These are phyloP conservation scores for Pelosia muscerda DNA, from an alignment of 2,888 invertebrate species.

Conservation along the genomic window DNA sequence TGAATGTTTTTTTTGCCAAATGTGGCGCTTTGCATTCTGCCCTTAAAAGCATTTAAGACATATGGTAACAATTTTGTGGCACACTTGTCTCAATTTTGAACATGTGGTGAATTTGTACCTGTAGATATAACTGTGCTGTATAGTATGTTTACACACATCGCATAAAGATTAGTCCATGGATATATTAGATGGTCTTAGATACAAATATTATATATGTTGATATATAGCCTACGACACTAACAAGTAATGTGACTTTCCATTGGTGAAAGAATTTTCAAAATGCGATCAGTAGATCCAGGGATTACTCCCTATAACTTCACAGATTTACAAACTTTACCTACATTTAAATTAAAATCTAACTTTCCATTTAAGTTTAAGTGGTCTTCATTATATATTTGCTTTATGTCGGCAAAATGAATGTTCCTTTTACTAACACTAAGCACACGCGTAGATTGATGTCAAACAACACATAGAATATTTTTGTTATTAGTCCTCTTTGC, in stretches of 20 bases:
- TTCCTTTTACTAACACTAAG: background rate
- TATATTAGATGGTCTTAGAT: too few relatives aligned
- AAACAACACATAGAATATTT: background rate
- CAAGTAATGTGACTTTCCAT: too few relatives aligned
- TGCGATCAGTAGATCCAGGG: too few relatives aligned
- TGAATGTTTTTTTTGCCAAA: slow-evolving; percentile 32
- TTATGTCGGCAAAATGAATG: background rate
- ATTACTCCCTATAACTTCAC: too few relatives aligned
- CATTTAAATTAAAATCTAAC: background rate
- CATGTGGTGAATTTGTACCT: slow-evolving; percentile 53
- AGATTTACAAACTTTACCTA: too few relatives aligned
- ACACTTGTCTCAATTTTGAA: slow-evolving; percentile 59
- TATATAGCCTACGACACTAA: too few relatives aligned
- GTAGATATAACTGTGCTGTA: slow-evolving; percentile 2
- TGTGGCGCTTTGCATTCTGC: slow-evolving; percentile 56
- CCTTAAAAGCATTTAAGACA: slow-evolving; percentile 51
- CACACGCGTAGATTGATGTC: background rate
- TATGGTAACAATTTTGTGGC: slow-evolving; percentile 67
- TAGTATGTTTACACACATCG: background rate
- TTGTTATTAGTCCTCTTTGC: background rate
- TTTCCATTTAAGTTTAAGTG: background rate
- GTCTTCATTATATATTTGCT: background rate
- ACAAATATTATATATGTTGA: too few relatives aligned
- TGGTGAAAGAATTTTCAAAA: too few relatives aligned
- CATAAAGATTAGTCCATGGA: too few relatives aligned